These are phyloP conservation scores for Stomatorhinus walkeri DNA, from an alignment of 2,797 vertebrate species.

Conservation along the genomic window DNA sequence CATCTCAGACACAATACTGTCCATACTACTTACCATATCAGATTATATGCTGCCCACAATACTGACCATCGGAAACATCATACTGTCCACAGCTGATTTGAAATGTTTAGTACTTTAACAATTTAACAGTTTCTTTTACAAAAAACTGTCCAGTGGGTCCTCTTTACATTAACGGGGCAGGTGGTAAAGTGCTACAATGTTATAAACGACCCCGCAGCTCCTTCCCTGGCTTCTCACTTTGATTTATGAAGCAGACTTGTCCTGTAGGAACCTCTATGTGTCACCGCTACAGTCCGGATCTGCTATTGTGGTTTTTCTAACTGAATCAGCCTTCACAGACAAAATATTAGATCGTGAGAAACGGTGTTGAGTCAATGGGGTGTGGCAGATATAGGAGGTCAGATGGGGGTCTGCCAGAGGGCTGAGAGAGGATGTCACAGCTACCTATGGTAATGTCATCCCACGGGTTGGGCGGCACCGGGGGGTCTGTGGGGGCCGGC, in stretches of 20 bases:
- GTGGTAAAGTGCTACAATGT: neutral
- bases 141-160: neutral
- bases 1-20: neutral
- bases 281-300: neutral
- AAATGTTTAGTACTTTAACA: neutral
- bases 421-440: neutral
- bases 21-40: neutral
- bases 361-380: neutral
- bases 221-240: neutral
- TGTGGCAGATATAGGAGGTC: neutral
- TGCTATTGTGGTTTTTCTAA: neutral
- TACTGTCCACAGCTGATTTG: neutral
- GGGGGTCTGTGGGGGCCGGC: slow-evolving; percentile 57
- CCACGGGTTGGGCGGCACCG: slow-evolving; percentile 59
- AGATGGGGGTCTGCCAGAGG: slow-evolving; percentile 4
- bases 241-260: neutral
- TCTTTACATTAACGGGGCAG: neutral
- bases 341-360: neutral
- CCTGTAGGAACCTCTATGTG: neutral
- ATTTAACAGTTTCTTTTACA: neutral
- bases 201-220: neutral
- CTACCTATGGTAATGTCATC: slow-evolving; percentile 59
- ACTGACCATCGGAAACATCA: neutral
- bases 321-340: neutral
- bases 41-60: neutral